phyloP scores from a whole-genome alignment of 2,113 vertebrate species.

The Phocoena sinus region DNA sequence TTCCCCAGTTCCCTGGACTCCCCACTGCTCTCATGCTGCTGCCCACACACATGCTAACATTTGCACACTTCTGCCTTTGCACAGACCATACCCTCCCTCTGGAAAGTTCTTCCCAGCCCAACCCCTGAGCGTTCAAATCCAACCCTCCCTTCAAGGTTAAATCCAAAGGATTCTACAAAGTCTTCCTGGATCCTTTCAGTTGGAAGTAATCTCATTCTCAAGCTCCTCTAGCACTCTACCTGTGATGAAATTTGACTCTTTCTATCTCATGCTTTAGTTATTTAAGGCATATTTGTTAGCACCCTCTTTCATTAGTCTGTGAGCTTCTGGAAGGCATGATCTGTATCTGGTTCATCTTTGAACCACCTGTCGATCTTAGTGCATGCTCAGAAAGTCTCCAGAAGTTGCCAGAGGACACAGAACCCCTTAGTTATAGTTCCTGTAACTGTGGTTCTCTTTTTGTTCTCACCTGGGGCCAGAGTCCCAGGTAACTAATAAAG shows the following conservation, averaged over 20 bases:
- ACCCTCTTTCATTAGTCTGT: not conserved
- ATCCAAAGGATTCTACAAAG: not conserved
- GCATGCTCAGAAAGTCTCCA: not conserved
- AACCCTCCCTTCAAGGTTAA: not conserved
- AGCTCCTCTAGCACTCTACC: not conserved
- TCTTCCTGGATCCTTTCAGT: not conserved
- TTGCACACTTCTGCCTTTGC: not conserved
- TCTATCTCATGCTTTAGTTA: not conserved
- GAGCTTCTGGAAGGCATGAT: not conserved
- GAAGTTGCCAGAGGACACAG: not conserved
- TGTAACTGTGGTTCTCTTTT: not conserved
- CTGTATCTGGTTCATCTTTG: not conserved
- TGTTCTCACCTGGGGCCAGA: not conserved
- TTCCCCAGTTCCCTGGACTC: not conserved
- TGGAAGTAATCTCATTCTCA: not conserved
- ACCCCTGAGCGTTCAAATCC: not conserved
- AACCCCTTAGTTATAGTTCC: not conserved
- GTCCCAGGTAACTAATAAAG: slow-evolving; percentile 4
- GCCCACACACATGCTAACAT: not conserved
- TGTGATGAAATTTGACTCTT: not conserved
- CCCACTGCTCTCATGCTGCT: not conserved
- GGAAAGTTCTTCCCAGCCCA: not conserved
- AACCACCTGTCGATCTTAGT: not conserved
- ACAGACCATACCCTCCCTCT: not conserved
- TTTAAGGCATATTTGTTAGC: not conserved